These are phyloP conservation scores for Lathronympha strigana DNA, from an alignment of 2,888 invertebrate species.

Conservation along the genomic window DNA sequence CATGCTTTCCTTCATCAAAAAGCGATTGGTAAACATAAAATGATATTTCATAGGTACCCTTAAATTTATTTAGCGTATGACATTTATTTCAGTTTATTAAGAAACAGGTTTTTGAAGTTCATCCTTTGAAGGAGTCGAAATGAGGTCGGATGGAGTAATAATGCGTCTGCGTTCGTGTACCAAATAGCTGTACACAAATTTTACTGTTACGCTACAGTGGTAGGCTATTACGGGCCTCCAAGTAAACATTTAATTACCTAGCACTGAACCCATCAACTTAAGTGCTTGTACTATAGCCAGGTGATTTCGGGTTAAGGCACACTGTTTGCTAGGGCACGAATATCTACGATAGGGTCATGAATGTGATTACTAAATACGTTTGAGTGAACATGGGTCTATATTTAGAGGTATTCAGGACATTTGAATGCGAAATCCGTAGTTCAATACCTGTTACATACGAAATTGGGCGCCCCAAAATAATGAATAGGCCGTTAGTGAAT, in stretches of 20 bases:
- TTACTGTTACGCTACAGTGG: not conserved
- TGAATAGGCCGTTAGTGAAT: not conserved
- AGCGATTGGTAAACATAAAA: too few species aligned
- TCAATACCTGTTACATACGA: not conserved
- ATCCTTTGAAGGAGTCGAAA: too few species aligned
- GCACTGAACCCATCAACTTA: constrained; percentile 1
- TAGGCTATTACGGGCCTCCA: not conserved
- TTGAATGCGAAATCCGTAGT: not conserved
- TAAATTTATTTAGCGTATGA: too few species aligned
- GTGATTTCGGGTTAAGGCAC: constrained; percentile 7
- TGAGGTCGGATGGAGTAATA: too few species aligned
- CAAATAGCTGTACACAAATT: too few species aligned
- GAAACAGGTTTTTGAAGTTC: too few species aligned
- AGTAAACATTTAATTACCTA: constrained; percentile 2
- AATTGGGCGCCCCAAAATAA: not conserved
- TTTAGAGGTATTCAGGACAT: not conserved
- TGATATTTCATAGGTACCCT: too few species aligned
- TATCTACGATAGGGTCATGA: not conserved
- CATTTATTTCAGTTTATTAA: too few species aligned
- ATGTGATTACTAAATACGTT: not conserved
- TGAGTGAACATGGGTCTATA: not conserved
- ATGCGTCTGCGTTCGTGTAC: too few species aligned
- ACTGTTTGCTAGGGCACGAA: not conserved
- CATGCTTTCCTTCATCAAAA: too few species aligned
- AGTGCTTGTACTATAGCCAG: constrained; percentile 11